Base-by-base conservation (phyloP, 2,797 vertebrate species). In the Clarias pachynema region DNA sequence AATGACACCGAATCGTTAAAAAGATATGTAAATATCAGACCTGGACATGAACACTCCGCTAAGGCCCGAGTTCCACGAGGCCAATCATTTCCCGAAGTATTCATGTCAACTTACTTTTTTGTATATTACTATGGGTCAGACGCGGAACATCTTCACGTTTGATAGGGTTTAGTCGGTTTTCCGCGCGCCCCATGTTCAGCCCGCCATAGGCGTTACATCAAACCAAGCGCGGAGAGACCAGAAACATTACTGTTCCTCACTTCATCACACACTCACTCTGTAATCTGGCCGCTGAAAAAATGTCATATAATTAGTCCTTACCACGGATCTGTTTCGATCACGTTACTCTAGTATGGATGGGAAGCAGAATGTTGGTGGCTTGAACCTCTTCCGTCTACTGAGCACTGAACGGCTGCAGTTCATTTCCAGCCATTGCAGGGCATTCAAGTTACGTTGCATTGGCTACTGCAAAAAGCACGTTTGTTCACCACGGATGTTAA, bases 171-270 rank as follows among this genome's bases (percentile, higher is more conserved):
- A 91, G 91, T 93, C 91, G 90, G 92, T 91, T 90, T 89, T 73
- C 90, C 90, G 85, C 82, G 91, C 91, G 93, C 92, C 90, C 88
- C 91, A 89, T 91, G 93, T 84, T 84, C 90, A 94, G 91, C 92
- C 93, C 93, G 93, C 94, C 93, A 93, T 93, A 91, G 91, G 91
- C 73, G 75, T 90, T 90, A 60, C 53, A 87, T 83, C 84, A 82
- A 89, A 18, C 82, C 72, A 89, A 88, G 89, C 79, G 88, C 81
- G 84, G 86, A 92, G 91, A 88, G 87, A 88, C 90, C 89, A 89
- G 8, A 73, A 69, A 69, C 26, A 86, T 80, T 87, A 70, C 88
- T 79, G 88, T 88, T 73, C 68, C 62, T 63, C 79, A 31, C 69
- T 72, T 37, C 65, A 15, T 82, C 59, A 62, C 56, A 73, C 74